These are phyloP conservation scores for Molanna angustata DNA, from an alignment of 2,888 invertebrate species.

Conservation along the genomic window DNA sequence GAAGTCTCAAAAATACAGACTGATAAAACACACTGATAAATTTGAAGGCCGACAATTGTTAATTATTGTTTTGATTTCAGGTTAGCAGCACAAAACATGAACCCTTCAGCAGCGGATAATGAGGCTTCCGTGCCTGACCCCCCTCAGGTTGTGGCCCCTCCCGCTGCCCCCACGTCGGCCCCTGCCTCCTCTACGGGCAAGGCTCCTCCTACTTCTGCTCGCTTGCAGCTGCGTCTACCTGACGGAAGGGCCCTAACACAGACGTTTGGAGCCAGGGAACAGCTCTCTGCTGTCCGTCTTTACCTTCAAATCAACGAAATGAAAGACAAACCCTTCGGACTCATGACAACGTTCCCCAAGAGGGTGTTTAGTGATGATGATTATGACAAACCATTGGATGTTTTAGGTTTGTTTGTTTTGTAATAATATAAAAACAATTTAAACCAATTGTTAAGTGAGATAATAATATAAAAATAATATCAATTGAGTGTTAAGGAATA, in stretches of 20 bases:
- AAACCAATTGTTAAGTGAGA: no score
- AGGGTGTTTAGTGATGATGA: conserved; percentile 84
- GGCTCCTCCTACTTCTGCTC: conserved; percentile 38
- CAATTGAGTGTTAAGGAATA: no score
- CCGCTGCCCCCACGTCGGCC: conserved; percentile 36
- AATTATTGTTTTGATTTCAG: no score
- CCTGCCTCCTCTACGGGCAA: conserved; percentile 40
- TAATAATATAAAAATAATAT: no score
- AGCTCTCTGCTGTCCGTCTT: conserved; percentile 84
- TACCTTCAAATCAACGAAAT: conserved; percentile 81
- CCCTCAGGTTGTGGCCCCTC: conserved; percentile 38
- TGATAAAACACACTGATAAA: background rate
- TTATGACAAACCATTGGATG: conserved; percentile 81
- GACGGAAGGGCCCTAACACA: conserved; percentile 72
- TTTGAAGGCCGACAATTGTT: no score
- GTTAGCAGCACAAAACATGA: conserved; percentile 30
- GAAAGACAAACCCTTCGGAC: conserved; percentile 69
- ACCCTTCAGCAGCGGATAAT: conserved; percentile 30
- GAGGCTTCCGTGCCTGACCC: conserved; percentile 30
- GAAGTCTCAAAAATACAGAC: background rate
- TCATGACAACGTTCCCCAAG: conserved; percentile 91
- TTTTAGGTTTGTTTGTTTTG: no score
- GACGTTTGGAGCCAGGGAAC: conserved; percentile 81
- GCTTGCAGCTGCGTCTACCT: conserved; percentile 55
- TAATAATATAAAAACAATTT: no score